Percentiles rank a stretch among this genome's conserved stretches.
phyloP scores from a whole-genome alignment of 2,888 invertebrate species.

The Synanthedon formicaeformis region DNA sequence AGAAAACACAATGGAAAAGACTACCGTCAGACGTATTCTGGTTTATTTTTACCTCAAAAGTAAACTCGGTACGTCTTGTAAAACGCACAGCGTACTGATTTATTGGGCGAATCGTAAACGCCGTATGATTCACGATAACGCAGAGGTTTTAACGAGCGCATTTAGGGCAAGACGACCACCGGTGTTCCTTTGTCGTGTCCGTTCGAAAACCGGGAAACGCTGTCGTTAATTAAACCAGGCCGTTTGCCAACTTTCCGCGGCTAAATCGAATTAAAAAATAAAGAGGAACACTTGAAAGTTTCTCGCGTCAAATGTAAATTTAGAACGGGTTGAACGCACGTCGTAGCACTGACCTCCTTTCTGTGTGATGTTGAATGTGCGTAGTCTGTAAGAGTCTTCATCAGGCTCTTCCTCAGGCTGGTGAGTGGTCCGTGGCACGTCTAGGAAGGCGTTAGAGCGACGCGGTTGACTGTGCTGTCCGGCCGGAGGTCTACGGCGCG shows the following conservation, averaged over 20 bases:
- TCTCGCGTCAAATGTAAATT: conserved; percentile 16
- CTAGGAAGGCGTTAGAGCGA: conserved; percentile 78
- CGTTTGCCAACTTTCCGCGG: conserved; percentile 46
- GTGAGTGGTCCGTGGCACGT: conserved; percentile 68
- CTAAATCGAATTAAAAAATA: conserved; percentile 32
- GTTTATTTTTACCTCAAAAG: conserved; percentile 52
- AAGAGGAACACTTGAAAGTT: conserved; percentile 36
- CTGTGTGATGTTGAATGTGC: conserved; percentile 92
- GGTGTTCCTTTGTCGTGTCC: conserved; percentile 3
- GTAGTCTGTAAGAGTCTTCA: conserved; percentile 89
- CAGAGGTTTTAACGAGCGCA: conserved; percentile 33
- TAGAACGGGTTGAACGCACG: conserved; percentile 47
- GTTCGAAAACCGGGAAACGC: conserved; percentile 17
- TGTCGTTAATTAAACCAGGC: conserved; percentile 15
- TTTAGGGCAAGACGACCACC: conserved; percentile 18
- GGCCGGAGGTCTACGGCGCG: conserved; percentile 65
- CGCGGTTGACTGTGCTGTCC: conserved; percentile 63
- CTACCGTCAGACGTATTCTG: conserved; percentile 3
- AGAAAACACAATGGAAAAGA: background rate
- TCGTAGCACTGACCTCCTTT: conserved; percentile 80
- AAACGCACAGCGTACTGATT: conserved; percentile 28
- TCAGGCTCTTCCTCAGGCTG: conserved; percentile 75
- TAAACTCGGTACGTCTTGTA: conserved; percentile 37
- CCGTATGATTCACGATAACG: conserved; percentile 43
- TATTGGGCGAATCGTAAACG: conserved; percentile 43